These are phyloP conservation scores for Scaptomyza reducta DNA, from an alignment of 2,888 invertebrate species.

Conservation along the genomic window DNA sequence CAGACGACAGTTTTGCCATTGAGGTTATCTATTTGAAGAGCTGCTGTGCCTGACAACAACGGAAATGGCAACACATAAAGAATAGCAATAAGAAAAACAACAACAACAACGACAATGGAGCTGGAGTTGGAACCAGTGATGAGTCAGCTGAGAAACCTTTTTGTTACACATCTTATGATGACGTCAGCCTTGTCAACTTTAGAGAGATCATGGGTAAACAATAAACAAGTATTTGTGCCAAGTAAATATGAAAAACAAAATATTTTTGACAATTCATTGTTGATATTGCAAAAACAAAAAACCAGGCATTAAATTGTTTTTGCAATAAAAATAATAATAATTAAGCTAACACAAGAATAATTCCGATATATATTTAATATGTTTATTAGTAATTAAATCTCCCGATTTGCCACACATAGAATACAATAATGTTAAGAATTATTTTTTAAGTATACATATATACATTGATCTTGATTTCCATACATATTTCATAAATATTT, in stretches of 20 bases:
- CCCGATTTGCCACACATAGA: conserved; percentile 37
- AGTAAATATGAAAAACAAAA: conserved; percentile 18
- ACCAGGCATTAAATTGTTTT: not conserved
- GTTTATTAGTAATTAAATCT: conserved; percentile 61
- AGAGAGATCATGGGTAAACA: conserved; percentile 31
- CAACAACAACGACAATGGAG: conserved; percentile 21
- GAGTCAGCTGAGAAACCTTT: conserved; percentile 46
- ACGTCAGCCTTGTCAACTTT: conserved; percentile 35
- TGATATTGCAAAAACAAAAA: not conserved
- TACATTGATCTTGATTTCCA: conserved; percentile 43
- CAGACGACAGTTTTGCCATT: conserved; percentile 52
- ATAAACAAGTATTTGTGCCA: conserved; percentile 21
- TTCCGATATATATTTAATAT: conserved; percentile 55
- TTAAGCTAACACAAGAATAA: not conserved
- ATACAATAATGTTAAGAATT: conserved; percentile 29
- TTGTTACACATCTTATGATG: conserved; percentile 36
- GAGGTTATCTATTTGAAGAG: conserved; percentile 60
- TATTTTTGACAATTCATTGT: conserved; percentile 5
- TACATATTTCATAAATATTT: conserved; percentile 17
- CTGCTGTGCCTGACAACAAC: conserved; percentile 50
- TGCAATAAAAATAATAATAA: conserved; percentile 4
- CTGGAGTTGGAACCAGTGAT: conserved; percentile 12
- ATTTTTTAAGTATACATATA: conserved; percentile 52
- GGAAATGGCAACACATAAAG: conserved; percentile 40
- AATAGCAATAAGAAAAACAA: conserved; percentile 29